Percentiles rank a stretch among this genome's conserved stretches.
These are phyloP conservation scores for Anableps anableps DNA, from an alignment of 2,797 vertebrate species.

Conservation along the genomic window DNA sequence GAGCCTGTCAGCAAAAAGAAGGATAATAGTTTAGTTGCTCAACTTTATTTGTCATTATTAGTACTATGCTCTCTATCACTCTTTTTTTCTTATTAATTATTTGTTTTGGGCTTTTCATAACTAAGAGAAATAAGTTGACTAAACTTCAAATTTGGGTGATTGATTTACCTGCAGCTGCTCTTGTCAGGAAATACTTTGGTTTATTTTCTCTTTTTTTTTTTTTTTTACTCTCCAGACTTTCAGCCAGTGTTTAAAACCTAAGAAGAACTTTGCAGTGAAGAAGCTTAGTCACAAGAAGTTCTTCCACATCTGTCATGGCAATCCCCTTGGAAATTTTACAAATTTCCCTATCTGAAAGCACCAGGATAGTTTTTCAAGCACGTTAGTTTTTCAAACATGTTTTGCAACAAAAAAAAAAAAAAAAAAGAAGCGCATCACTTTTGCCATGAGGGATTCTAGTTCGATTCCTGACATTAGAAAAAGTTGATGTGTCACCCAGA, in stretches of 20 bases:
- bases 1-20: constrained; percentile 40
- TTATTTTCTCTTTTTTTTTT: neutral
- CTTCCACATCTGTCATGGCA: neutral
- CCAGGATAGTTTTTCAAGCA: constrained; percentile 18
- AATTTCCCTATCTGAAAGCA: neutral
- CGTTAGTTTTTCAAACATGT: constrained; percentile 14
- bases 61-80: constrained; percentile 19
- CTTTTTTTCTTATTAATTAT: constrained; percentile 33
- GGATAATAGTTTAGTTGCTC: constrained; percentile 40
- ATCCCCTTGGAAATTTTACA: neutral
- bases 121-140: neutral
- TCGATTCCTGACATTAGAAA: constrained; percentile 21
- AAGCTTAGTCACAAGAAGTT: constrained; percentile 5
- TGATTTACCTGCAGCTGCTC: neutral
- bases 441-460: constrained; percentile 29
- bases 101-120: constrained; percentile 3
- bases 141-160: neutral
- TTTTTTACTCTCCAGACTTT: neutral
- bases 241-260: constrained; percentile 1
- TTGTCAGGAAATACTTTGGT: neutral
- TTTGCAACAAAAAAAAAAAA: neutral
- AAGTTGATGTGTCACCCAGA: constrained; percentile 32
- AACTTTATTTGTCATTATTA: constrained; percentile 28
- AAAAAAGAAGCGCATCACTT: constrained; percentile 37
- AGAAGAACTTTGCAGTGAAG: neutral